A percentile compares a stretch with the other conserved stretches of the same genome.
phyloP scores from a whole-genome alignment of 2,797 vertebrate genomes.

The Oreonectes daqikongensis region DNA sequence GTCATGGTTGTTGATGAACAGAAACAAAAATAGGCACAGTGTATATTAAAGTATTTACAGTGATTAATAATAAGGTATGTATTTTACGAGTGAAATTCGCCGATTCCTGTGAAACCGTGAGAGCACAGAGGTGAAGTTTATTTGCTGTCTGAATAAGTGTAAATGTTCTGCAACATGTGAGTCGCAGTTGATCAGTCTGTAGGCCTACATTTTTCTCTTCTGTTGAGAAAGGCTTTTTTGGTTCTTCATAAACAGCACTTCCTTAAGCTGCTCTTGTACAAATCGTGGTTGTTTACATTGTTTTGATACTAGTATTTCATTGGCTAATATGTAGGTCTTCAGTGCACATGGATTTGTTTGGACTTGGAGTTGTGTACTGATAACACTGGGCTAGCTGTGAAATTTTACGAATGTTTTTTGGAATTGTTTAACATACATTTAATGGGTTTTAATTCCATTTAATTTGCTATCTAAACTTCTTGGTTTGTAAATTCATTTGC shows the following conservation, averaged over 20 bases:
- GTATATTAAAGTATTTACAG: conserved; percentile 30
- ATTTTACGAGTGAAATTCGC: conserved; percentile 33
- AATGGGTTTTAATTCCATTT: conserved; percentile 5
- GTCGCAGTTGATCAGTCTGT: conserved; percentile 64
- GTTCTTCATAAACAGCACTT: conserved; percentile 76
- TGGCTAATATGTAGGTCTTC: conserved; percentile 60
- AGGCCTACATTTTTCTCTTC: neutral
- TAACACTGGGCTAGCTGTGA: conserved; percentile 24
- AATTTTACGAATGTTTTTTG: conserved; percentile 39
- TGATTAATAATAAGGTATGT: conserved; percentile 28
- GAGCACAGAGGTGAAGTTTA: conserved; percentile 56
- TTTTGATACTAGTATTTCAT: conserved; percentile 81
- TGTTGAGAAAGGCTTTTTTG: conserved; percentile 60
- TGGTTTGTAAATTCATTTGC: neutral
- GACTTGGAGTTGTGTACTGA: conserved; percentile 41
- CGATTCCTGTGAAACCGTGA: conserved; percentile 49
- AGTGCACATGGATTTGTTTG: conserved; percentile 63
- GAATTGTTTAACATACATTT: conserved; percentile 8
- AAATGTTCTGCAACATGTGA: conserved; percentile 53
- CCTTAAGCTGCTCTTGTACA: conserved; percentile 86
- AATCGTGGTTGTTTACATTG: conserved; percentile 91
- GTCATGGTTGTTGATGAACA: conserved; percentile 14
- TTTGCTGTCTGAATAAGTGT: conserved; percentile 51
- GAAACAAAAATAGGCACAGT: conserved; percentile 8
- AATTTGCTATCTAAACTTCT: neutral